A percentile compares a stretch with the other conserved stretches of the same genome.
Conservation (phyloP, 1,140 invertebrate species). For the Brachionus koreanus region DNA sequence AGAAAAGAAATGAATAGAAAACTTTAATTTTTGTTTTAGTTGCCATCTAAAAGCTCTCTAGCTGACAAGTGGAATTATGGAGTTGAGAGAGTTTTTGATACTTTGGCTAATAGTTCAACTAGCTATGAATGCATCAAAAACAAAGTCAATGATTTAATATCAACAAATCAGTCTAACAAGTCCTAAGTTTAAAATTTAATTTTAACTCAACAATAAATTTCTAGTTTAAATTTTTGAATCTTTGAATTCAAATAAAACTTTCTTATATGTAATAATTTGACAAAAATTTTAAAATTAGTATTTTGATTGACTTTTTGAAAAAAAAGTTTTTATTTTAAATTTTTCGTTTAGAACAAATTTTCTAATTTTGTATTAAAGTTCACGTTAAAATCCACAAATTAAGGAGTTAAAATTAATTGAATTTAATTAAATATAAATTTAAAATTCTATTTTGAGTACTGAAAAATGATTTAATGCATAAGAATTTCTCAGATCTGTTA, state of each 20-base stretch:
- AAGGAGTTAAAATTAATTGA: too few species aligned
- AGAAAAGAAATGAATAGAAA: neutral
- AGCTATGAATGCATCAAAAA: neutral
- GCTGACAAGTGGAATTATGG: constrained; percentile 34
- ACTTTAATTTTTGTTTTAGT: neutral
- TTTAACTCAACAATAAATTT: neutral
- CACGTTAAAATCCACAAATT: too few species aligned
- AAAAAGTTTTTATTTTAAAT: too few species aligned
- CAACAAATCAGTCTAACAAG: neutral
- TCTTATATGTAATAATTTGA: too few species aligned
- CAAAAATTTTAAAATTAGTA: too few species aligned
- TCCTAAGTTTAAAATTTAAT: neutral
- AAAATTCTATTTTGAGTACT: too few species aligned
- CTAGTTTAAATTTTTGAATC: neutral
- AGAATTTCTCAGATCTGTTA: too few species aligned
- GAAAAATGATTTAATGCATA: too few species aligned
- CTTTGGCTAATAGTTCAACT: neutral
- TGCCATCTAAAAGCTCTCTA: constrained; percentile 15
- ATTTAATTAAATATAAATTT: too few species aligned
- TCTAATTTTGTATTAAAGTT: too few species aligned
- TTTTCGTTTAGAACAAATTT: too few species aligned
- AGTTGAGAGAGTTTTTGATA: constrained; percentile 1
- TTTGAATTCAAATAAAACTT: neutral
- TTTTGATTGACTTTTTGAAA: too few species aligned
- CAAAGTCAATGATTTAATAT: neutral